phyloP scores from a whole-genome alignment of 2,797 vertebrate species.

The Gephyroberyx darwinii region DNA sequence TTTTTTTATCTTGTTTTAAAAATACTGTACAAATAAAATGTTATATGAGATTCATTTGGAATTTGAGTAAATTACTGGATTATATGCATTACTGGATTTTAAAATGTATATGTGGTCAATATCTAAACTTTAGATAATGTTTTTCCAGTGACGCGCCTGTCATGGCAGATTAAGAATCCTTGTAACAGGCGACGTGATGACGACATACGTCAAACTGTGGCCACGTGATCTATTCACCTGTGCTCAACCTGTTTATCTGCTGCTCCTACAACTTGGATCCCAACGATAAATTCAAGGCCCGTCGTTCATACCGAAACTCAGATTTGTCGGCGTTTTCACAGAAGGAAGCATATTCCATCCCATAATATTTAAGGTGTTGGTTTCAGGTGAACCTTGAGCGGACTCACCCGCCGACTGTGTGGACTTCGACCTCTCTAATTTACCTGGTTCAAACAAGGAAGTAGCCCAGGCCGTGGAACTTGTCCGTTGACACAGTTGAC shows the following conservation, averaged over 20 bases:
- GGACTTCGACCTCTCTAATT: conserved; percentile 65
- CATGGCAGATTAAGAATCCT: too few relatives aligned
- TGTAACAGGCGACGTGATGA: conserved; percentile 50
- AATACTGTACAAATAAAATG: background rate
- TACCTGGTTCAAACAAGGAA: conserved; percentile 73
- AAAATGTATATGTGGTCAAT: too few relatives aligned
- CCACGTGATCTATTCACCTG: conserved; percentile 75
- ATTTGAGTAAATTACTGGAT: background rate
- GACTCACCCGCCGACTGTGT: background rate
- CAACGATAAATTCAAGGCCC: background rate
- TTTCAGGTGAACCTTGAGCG: background rate
- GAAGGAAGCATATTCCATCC: background rate
- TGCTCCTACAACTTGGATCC: background rate
- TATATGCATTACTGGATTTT: too few relatives aligned
- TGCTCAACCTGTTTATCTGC: conserved; percentile 67
- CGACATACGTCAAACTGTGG: conserved; percentile 14
- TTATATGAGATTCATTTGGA: background rate
- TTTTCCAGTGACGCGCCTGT: too few relatives aligned
- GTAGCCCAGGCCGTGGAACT: conserved; percentile 34
- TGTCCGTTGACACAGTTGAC: conserved; percentile 1
- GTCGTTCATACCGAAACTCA: background rate
- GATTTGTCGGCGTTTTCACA: background rate
- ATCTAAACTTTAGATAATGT: too few relatives aligned
- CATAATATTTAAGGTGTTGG: rapidly evolving
- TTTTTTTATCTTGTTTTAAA: too few relatives aligned